A percentile compares a stretch with the other conserved stretches of the same genome.
phyloP scores from a whole-genome alignment of 2,888 invertebrate species.

The Ormia ochracea region DNA sequence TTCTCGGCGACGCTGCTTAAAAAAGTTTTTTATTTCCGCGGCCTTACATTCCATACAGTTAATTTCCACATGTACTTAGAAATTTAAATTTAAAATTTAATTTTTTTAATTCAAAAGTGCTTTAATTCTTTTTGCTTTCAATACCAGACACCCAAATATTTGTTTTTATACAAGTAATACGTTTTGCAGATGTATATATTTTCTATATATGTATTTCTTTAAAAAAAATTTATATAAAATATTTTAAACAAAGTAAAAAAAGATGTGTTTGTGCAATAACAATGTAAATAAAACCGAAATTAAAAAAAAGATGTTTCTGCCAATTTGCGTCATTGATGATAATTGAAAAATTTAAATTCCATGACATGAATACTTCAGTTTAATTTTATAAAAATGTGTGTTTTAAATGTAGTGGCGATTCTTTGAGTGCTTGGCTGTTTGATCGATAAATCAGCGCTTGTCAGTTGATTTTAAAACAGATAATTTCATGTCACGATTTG shows the following conservation, averaged over 20 bases:
- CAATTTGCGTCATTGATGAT: conserved; percentile 33
- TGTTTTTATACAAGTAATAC: not conserved
- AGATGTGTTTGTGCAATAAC: not conserved
- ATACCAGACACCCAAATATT: not conserved
- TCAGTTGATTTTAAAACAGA: not conserved
- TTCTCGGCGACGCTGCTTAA: too few species aligned
- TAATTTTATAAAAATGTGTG: not conserved
- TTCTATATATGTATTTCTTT: not conserved
- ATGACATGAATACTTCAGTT: not conserved
- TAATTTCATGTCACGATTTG: too few species aligned
- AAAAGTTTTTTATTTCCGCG: too few species aligned
- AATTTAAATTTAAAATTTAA: too few species aligned
- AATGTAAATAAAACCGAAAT: not conserved
- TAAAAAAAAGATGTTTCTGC: not conserved
- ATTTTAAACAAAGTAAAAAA: not conserved
- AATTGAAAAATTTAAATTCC: not conserved
- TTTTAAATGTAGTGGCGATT: not conserved
- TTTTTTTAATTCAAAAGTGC: too few species aligned
- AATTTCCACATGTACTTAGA: too few species aligned
- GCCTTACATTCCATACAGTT: too few species aligned
- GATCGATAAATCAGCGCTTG: not conserved
- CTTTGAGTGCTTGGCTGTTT: not conserved
- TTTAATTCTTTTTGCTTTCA: conserved; percentile 5
- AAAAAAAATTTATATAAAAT: not conserved
- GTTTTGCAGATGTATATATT: not conserved